Evolutionary conservation across 2,888 invertebrate species (phyloP), one percentile per base, ranked within the genome.

Genomic region (Tholera decimalis): DNA sequence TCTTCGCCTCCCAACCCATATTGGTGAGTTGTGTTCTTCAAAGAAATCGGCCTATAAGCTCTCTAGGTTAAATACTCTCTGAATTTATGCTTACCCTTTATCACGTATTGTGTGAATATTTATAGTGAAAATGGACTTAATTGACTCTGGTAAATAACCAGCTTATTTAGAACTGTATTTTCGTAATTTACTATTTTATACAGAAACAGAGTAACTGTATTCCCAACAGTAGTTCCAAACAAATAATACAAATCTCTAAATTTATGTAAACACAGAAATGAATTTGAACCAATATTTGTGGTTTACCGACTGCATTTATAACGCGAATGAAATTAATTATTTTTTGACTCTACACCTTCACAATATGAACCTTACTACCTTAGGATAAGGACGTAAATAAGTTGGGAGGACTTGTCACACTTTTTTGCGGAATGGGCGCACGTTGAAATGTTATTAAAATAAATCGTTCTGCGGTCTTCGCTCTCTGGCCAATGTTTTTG

Each of bases 381-480:
- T 22, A 55, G 1, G 1, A 11, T 62, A 79, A 50, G 54, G 57
- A 18, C 5, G 30, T 15, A 7, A 66, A 50, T 74, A 5, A 8
- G 4, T 50, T 62, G 41, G 2, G 7, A 20, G 26, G 46, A 61
- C 35, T 63, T 73, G 59, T 54, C 50, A 68, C 70, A 63, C 35
- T 71, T 71, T 77, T 77, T 57, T 46, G n/a, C 8, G 20, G 9
- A 59, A 41, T 50, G 39, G 22, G 54, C 15, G 9, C 13, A 53
- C 46, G 79, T 54, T 72, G 70, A 79, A 74, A 80, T 77, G 66
- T 82, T 82, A 74, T 82, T 71, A 79, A 81, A 82, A 80, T 82
- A 74, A 82, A 80, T 80, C 56, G 79, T 65, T 66, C 46, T 82
- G 80, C 30, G 80, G 82, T 79, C 58, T 58, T 50, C 53, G 56